A percentile compares a stretch with the other conserved stretches of the same genome.
phyloP scores from a whole-genome alignment of 2,888 invertebrate species.

The Tineola bisselliella region DNA sequence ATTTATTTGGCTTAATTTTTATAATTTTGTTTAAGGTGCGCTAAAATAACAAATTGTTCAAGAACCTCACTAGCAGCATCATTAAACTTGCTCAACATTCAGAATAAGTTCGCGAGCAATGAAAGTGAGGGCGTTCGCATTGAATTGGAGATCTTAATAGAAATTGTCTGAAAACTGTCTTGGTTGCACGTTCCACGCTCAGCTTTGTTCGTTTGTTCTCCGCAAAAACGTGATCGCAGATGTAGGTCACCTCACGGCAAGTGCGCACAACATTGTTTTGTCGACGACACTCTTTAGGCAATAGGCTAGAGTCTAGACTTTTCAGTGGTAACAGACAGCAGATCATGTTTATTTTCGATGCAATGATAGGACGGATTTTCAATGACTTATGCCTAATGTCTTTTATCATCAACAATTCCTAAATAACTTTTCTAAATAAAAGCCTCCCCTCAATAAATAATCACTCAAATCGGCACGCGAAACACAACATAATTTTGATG shows the following conservation, averaged over 20 bases:
- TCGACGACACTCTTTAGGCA: not conserved
- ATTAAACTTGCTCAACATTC: not conserved
- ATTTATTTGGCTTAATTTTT: too few species aligned
- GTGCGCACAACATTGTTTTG: conserved; percentile 27
- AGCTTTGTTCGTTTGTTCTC: conserved; percentile 29
- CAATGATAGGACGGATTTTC: too few species aligned
- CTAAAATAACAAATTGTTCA: not conserved
- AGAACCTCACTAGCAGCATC: not conserved
- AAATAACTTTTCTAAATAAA: too few species aligned
- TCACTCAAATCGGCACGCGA: too few species aligned
- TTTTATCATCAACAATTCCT: too few species aligned
- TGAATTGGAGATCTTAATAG: conserved; percentile 53
- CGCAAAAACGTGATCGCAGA: conserved; percentile 50
- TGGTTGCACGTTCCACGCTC: conserved; percentile 8
- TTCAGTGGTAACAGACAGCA: not conserved
- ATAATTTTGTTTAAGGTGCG: too few species aligned
- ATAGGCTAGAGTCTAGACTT: conserved; percentile 3
- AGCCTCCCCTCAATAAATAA: too few species aligned
- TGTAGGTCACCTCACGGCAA: conserved; percentile 50
- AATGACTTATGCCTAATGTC: too few species aligned
- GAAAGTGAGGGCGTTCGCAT: conserved; percentile 61
- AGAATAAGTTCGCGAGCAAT: conserved; percentile 33
- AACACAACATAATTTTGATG: too few species aligned
- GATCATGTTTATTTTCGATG: too few species aligned
- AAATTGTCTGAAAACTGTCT: conserved; percentile 45